Base-by-base conservation (phyloP, 2,888 invertebrate species). In the Liodrosophila aerea region DNA sequence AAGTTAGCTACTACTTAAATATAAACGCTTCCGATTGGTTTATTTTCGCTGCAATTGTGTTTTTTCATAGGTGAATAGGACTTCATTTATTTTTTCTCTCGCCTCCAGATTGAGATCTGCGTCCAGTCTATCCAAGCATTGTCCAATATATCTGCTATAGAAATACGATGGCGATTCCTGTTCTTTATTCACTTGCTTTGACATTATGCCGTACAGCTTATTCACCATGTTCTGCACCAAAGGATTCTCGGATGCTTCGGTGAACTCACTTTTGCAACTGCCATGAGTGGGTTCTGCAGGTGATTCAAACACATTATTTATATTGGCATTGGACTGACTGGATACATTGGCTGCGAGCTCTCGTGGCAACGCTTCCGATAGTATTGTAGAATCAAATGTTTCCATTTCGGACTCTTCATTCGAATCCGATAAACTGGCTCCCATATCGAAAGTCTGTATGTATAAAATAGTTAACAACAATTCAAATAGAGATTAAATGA, bases 21-120 rank as follows among this genome's bases (percentile, higher is more conserved):
- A 22, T 22, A 22, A 22, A 4, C 22, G 2, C 22, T 22, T 22
- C 22, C 5, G 22, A 22, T 5, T 22, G 22, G 2, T 22, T 37
- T 57, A 61, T 34, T 54, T 47, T 13, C 63, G 69, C 37, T 58
- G 12, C 29, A 69, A 53, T 49, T 65, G 65, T 27, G 33, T 34
- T 50, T 34, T 61, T 22, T 65, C 65, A 12, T 15, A 68, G 11
- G 44, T 45, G 44, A 61, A 68, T 15, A 65, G 40, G 4, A 65
- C 50, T 45, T 68, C 62, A 12, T 43, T 52, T 8, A 65, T 65
- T 36, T 68, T 67, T 22, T 65, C 68, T 12, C 65, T 61, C 9
- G 65, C 65, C 22, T 53, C 52, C 27, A 65, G 49, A 7, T 68
- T 58, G n/a, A 70, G 53, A 34, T 68, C 67, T 3, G 49, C 29